Base-by-base conservation (phyloP, 2,888 invertebrate species). In the Phania funesta region DNA sequence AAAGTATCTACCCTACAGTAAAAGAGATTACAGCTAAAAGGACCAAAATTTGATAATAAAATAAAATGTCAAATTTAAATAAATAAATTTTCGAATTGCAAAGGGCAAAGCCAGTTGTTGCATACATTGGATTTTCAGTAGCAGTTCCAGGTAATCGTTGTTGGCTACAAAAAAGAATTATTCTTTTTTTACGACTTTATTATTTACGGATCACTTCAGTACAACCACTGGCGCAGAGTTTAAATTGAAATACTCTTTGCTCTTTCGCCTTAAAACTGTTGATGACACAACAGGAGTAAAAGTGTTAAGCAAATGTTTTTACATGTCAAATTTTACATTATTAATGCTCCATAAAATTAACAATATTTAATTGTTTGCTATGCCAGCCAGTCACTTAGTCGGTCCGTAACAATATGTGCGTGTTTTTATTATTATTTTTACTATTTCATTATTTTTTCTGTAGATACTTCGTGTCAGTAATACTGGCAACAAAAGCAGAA, bases 341-440 rank as follows among this genome's bases (percentile, higher is more conserved):
- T 77, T 77, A 77, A 81, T 67, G 81, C 76, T 77, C 68, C 81
- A 81, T 73, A 73, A 81, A 81, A 41, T 77, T 77, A 81, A 81
- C 71, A 81, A 77, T 46, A 67, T 68, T 73, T 81, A 73, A 73
- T 77, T 77, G 71, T 77, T 81, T 67, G 68, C 67, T 73, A 54
- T 73, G 62, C 62, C 52, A 60, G 9, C 22, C 76, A 73, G 29
- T 13, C n/a, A 52, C 32, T 8, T 24, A 29, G n/a, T n/a, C 13
- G 3, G 1, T 60, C 5, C 5, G 29, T 8, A 8, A 35, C 35
- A 9, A 22, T 32, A 35, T 20, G 13, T 18, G 44, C 29, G n/a
- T 62, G 46, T 35, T 48, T 32, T 58, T 35, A 22, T 16, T 16
- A 5, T 38, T 50, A 16, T n/a, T 20, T 26, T 62, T 62, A 22